These are phyloP conservation scores for Saccopteryx bilineata DNA, from an alignment of 2,113 vertebrate genomes.

Conservation along the genomic window DNA sequence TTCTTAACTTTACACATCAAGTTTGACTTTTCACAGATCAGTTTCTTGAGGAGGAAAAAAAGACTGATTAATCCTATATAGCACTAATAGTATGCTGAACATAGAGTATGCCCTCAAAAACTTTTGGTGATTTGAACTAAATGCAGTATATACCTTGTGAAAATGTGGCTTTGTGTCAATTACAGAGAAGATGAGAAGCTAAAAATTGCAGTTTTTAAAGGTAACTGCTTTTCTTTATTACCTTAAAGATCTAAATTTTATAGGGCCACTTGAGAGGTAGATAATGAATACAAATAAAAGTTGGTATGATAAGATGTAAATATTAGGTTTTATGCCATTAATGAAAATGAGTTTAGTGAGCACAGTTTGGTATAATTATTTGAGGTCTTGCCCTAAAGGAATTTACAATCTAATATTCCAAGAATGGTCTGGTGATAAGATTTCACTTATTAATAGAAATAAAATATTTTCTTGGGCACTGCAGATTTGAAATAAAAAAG, in stretches of 20 bases:
- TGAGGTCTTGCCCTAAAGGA: neutral
- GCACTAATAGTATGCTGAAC: neutral
- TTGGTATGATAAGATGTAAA: neutral
- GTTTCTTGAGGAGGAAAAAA: neutral
- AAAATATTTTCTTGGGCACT: conserved; percentile 22
- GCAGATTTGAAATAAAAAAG: conserved; percentile 3
- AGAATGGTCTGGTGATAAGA: neutral
- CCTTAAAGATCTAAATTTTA: conserved; percentile 6
- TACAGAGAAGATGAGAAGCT: conserved; percentile 10
- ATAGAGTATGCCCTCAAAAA: neutral
- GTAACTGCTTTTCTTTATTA: neutral
- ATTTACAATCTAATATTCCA: neutral
- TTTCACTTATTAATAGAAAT: conserved; percentile 15
- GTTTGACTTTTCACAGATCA: conserved; percentile 15
- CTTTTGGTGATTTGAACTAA: conserved; percentile 39
- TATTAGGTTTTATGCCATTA: neutral
- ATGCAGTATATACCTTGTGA: conserved; percentile 1
- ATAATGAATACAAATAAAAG: conserved; percentile 30
- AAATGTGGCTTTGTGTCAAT: conserved; percentile 1
- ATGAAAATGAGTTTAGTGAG: neutral
- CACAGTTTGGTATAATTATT: neutral
- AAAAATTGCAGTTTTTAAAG: conserved; percentile 40
- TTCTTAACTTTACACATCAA: conserved; percentile 11
- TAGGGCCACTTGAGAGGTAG: neutral
- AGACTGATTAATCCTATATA: neutral